Evolutionary conservation across 1,140 invertebrate species (phyloP).

Genomic region (Drosophila chauvacae): DNA sequence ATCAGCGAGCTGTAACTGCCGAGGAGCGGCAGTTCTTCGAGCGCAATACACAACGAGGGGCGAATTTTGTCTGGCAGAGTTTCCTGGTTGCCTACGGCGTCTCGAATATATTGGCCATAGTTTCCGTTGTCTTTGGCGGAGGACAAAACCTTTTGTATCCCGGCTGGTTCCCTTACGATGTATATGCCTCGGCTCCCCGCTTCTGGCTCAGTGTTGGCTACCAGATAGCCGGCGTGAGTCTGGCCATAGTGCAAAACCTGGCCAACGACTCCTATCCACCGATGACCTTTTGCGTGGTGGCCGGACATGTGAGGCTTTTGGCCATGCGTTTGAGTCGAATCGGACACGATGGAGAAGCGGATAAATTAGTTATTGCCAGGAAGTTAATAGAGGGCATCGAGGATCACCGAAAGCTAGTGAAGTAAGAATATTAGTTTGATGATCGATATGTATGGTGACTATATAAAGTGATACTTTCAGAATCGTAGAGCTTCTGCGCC

Average conservation of each 20-base stretch:
- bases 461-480: slow-evolving; percentile 7
- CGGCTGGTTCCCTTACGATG: slow-evolving; percentile 64
- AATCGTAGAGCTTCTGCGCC: slow-evolving; percentile 32
- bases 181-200: slow-evolving; percentile 11
- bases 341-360: slow-evolving; percentile 2
- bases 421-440: slow-evolving; percentile 13
- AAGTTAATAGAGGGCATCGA: slow-evolving; percentile 44
- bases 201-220: slow-evolving; percentile 46
- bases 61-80: slow-evolving; percentile 41
- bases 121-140: slow-evolving; percentile 23
- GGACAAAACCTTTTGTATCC: slow-evolving; percentile 50
- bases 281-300: slow-evolving; percentile 56
- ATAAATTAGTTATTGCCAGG: neutral
- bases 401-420: slow-evolving; percentile 53
- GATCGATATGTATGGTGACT: no score
- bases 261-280: slow-evolving; percentile 57
- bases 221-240: slow-evolving; percentile 44
- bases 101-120: slow-evolving; percentile 34
- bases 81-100: slow-evolving; percentile 48
- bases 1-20: slow-evolving; percentile 23
- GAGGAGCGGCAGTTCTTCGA: slow-evolving; percentile 44
- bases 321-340: slow-evolving; percentile 42
- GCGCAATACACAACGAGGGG: slow-evolving; percentile 11
- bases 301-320: slow-evolving; percentile 51
- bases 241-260: slow-evolving; percentile 50